Evolutionary conservation across 2,797 vertebrate genomes (phyloP).

Genomic region (Xenopus petersii): DNA sequence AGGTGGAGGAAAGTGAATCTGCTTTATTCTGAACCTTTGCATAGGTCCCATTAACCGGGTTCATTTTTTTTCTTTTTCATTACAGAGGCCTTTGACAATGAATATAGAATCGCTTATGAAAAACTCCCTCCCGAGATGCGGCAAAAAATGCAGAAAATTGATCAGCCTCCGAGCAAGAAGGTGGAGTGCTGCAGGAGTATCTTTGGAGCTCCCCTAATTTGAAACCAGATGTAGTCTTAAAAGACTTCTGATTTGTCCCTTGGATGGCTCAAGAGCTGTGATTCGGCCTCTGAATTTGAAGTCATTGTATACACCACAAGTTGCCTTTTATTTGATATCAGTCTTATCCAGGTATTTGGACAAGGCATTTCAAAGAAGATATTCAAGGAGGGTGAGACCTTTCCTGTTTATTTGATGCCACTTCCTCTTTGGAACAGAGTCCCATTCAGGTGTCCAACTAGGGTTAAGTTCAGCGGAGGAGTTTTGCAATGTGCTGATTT

Average conservation of each 20-base stretch:
- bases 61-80: not conserved
- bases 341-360: not conserved
- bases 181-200: constrained; percentile 86
- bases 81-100: constrained; percentile 93
- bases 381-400: not conserved
- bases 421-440: not conserved
- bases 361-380: not conserved
- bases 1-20: no score
- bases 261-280: not conserved
- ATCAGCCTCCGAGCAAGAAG: constrained; percentile 75
- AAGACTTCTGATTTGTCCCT: not conserved
- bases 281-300: not conserved
- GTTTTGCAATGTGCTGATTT: no score
- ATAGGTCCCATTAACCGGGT: no score
- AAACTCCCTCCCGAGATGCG: constrained; percentile 78
- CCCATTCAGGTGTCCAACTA: no score
- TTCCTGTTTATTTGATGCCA: not conserved
- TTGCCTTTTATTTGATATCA: not conserved
- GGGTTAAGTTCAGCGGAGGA: no score
- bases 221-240: constrained; percentile 46
- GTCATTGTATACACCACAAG: constrained; percentile 2
- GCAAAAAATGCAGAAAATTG: constrained; percentile 78
- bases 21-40: no score
- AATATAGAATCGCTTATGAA: constrained; percentile 82
- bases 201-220: constrained; percentile 87